phyloP scores from a whole-genome alignment of 1,140 invertebrate genomes.

The Hydropsyche tenuis region DNA sequence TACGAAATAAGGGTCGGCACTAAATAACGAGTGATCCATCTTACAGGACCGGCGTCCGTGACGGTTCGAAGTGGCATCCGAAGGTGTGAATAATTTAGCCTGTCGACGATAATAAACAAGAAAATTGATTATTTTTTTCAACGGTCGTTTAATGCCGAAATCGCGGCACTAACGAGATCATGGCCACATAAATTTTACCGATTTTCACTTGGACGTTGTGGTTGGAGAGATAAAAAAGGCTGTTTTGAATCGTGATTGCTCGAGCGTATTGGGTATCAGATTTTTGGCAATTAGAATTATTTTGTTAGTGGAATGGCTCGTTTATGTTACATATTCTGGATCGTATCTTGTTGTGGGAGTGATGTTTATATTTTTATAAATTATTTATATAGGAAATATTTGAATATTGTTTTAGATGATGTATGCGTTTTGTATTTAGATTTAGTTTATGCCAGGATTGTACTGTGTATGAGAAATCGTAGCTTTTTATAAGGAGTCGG shows the following conservation, averaged over 20 bases:
- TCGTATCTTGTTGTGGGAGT: too few relatives aligned
- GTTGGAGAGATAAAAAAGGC: background rate
- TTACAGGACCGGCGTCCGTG: slow-evolving; percentile 30
- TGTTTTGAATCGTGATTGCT: background rate
- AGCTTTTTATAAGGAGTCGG: too few relatives aligned
- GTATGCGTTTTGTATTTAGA: too few relatives aligned
- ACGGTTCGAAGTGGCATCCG: slow-evolving; percentile 32
- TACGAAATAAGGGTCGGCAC: background rate
- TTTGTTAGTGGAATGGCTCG: too few relatives aligned
- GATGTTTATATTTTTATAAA: too few relatives aligned
- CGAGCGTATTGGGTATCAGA: background rate
- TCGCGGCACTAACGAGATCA: slow-evolving; percentile 26
- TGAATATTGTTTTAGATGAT: too few relatives aligned
- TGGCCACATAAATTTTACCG: slow-evolving; percentile 4
- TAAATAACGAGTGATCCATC: slow-evolving; percentile 44
- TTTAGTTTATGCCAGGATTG: too few relatives aligned
- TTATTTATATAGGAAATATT: too few relatives aligned
- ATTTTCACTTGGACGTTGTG: background rate
- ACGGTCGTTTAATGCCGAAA: slow-evolving; percentile 32
- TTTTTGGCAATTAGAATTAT: background rate
- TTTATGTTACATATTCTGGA: too few relatives aligned
- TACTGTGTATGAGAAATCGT: too few relatives aligned
- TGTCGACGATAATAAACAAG: slow-evolving; percentile 38
- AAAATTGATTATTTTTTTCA: slow-evolving; percentile 36
- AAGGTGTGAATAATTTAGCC: slow-evolving; percentile 39